Conservation (phyloP, 2,888 invertebrate species). For the Linnaemya tessellans region DNA sequence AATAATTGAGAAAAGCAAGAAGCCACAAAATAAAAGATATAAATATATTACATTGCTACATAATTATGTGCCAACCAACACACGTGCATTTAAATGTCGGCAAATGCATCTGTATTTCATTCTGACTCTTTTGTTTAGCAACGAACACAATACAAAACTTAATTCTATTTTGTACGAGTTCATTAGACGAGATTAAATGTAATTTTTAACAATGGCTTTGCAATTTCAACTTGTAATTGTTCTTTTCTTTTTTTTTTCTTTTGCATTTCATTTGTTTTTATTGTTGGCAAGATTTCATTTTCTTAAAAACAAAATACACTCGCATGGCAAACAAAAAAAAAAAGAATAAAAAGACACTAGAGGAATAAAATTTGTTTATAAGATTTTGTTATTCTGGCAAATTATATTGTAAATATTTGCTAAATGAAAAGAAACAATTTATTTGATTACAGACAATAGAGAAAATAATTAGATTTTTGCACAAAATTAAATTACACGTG, state of each 20-base stretch:
- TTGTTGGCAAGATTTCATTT: neutral
- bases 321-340: too few species aligned
- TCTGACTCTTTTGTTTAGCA: slow-evolving; percentile 25
- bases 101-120: slow-evolving; percentile 18
- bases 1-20: too few species aligned
- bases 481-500: slow-evolving; percentile 22
- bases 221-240: slow-evolving; percentile 52
- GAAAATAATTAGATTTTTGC: slow-evolving; percentile 39
- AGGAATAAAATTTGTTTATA: neutral
- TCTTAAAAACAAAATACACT: neutral
- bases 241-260: neutral
- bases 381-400: slow-evolving; percentile 15
- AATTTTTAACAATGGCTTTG: slow-evolving; percentile 54
- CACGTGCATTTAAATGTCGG: neutral
- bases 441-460: slow-evolving; percentile 40
- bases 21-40: neutral
- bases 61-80: neutral
- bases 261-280: slow-evolving; percentile 6
- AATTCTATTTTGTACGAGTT: slow-evolving; percentile 62
- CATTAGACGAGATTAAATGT: slow-evolving; percentile 63
- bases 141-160: slow-evolving; percentile 54
- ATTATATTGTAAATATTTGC: slow-evolving; percentile 8
- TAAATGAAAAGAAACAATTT: slow-evolving; percentile 3
- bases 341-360: neutral
- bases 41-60: neutral